These are phyloP conservation scores for Setipinna tenuifilis DNA, from an alignment of 2,797 vertebrate species.

Conservation along the genomic window DNA sequence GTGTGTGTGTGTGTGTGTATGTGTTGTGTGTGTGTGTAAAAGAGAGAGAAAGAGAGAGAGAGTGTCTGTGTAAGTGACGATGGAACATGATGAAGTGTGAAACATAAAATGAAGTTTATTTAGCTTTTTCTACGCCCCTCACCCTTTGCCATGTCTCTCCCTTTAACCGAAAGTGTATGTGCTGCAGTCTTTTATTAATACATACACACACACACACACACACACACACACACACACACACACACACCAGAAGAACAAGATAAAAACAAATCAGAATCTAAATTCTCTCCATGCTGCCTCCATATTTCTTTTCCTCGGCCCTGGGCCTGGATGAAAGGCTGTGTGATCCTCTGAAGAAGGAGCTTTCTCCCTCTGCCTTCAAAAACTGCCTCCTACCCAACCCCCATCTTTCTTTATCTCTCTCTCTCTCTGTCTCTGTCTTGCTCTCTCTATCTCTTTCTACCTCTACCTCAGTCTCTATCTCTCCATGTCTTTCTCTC, in stretches of 20 bases:
- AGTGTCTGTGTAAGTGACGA: not conserved
- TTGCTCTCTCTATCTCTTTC: not conserved
- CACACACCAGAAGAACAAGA: conserved; percentile 16
- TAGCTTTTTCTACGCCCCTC: not conserved
- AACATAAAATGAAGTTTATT: conserved; percentile 3
- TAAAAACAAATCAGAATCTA: not conserved
- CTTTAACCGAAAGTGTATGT: not conserved
- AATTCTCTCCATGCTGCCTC: not conserved
- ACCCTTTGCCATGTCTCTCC: not conserved
- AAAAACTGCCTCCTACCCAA: not conserved
- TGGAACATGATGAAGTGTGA: conserved; percentile 15
- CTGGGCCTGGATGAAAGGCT: conserved; percentile 13
- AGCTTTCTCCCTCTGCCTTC: not conserved
- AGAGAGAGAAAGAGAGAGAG: too few relatives aligned
- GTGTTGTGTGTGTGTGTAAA: not conserved
- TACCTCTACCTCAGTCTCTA: not conserved
- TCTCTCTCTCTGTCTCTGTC: not conserved
- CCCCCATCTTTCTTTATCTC: not conserved
- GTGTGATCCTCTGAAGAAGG: not conserved
- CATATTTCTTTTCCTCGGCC: not conserved
- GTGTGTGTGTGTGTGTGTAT: not conserved
- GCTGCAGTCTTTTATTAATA: not conserved
- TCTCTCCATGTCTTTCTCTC: not conserved
- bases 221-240: not conserved
- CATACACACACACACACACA: too few relatives aligned